Conservation (phyloP, 2,113 vertebrate genomes). For the Galbula dea region DNA sequence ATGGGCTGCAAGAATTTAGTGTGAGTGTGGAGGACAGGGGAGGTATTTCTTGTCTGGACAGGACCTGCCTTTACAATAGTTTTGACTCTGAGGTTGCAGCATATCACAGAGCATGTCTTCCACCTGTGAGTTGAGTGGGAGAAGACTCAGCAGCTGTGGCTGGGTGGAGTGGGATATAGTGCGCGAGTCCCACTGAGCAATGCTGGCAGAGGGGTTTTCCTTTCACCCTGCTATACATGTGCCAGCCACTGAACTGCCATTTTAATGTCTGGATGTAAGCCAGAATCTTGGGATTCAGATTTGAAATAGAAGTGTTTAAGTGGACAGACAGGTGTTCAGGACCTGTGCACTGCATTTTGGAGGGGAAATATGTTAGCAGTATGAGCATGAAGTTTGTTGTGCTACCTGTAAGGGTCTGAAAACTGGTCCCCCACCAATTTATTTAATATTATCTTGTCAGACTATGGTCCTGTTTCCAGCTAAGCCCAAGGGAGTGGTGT, state of each 20-base stretch:
- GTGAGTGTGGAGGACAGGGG: fast-evolving
- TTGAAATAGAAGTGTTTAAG: neutral
- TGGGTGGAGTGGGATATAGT: fast-evolving
- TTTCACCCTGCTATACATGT: fast-evolving
- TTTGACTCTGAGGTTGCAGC: neutral
- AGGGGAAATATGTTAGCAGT: neutral
- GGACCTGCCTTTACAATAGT: neutral
- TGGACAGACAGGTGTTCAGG: neutral
- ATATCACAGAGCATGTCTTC: neutral
- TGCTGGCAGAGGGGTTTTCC: neutral
- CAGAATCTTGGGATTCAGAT: neutral
- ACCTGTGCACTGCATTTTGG: neutral
- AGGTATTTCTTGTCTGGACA: neutral
- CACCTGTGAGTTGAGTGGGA: neutral
- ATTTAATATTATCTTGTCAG: neutral
- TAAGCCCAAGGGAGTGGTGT: neutral
- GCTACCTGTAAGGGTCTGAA: neutral
- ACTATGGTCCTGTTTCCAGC: neutral
- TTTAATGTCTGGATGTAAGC: neutral
- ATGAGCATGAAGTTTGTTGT: fast-evolving
- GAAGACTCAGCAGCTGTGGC: neutral
- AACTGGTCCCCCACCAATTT: fast-evolving
- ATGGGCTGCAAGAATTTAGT: fast-evolving
- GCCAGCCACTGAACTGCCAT: neutral
- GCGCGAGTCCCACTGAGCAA: fast-evolving